phyloP scores from a whole-genome alignment of 2,888 invertebrate genomes.

The Esperia sulphurella region DNA sequence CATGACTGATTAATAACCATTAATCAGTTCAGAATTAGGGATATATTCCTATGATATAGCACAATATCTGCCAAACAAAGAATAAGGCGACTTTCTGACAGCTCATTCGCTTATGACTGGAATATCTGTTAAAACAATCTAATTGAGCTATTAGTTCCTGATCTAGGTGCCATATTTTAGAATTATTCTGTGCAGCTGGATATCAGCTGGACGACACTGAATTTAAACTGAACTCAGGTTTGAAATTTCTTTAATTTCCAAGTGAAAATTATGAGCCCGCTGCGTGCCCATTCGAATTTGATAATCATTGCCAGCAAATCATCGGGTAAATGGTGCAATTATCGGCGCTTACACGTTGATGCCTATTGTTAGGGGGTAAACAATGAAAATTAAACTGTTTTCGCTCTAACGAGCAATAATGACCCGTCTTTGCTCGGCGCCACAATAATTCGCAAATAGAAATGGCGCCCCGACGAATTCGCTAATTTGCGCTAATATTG shows the following conservation, averaged over 20 bases:
- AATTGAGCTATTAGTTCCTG: too few relatives aligned
- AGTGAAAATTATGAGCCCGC: too few relatives aligned
- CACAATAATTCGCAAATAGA: constrained; percentile 47
- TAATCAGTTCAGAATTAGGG: not conserved
- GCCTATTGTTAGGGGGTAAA: constrained; percentile 51
- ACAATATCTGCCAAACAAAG: too few relatives aligned
- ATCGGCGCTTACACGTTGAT: constrained; percentile 6
- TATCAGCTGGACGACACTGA: too few relatives aligned
- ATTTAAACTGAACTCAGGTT: too few relatives aligned
- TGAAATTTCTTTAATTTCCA: too few relatives aligned
- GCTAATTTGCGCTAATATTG: constrained; percentile 49
- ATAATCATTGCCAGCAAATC: not conserved
- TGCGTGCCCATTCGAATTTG: not conserved
- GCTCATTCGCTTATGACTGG: too few relatives aligned
- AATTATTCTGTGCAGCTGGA: too few relatives aligned
- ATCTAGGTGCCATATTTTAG: too few relatives aligned
- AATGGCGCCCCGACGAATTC: constrained; percentile 49
- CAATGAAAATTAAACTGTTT: constrained; percentile 66
- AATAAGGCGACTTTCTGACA: too few relatives aligned
- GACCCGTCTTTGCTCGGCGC: constrained; percentile 34
- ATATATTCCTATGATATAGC: not conserved
- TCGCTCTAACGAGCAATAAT: constrained; percentile 55
- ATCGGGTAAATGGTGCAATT: constrained; percentile 5
- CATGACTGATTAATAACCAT: not conserved
- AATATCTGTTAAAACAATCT: too few relatives aligned